Evolutionary conservation across 2,797 vertebrate species (phyloP), one percentile per base, ranked within the genome.

Genomic region (Manis crassicaudata): DNA sequence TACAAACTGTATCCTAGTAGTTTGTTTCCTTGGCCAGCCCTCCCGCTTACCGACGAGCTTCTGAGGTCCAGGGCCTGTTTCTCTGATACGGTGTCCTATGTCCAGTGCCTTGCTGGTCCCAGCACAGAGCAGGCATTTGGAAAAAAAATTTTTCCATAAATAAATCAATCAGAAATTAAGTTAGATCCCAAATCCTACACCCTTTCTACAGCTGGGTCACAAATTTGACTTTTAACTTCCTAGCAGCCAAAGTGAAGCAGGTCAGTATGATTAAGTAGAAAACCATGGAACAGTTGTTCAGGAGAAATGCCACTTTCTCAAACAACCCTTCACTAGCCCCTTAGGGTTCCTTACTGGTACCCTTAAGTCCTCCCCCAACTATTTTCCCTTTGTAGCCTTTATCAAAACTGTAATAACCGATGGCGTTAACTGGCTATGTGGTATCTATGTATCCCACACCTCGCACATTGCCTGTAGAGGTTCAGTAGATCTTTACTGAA

Each of bases 91-190:
- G 46, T 54, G 13, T 37, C 60, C 9, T 46, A 65, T 67, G 13
- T 16, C 46, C 40, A 52, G 54, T 40, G 72, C 73, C 63, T 73
- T 23, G 9, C 63, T 76, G 21, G 58, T 43, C 50, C 43, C 29
- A 46, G 40, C 65, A 79, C 67, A 94, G 43, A 68, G 23, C 25
- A 85, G 23, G 56, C n/a, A 76, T 65, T 80, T 43, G 79, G 43
- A 68, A 85, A 92, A 76, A 76, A 81, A 83, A 16, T 87, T 86
- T 43, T 63, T 92, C 60, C 75, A 80, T 20, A 86, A 70, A 75
- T 58, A 54, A 86, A 63, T 73, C 11, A 96, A 56, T 80, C 40
- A 84, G 75, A 80, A 95, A 83, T 95, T 91, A 92, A 94, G 86
- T 65, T 56, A 67, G 52, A 72, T 62, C 54, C 46, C 58, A 65